Conservation (phyloP, 2,888 invertebrate genomes). For the Pandemis cinnamomeana region DNA sequence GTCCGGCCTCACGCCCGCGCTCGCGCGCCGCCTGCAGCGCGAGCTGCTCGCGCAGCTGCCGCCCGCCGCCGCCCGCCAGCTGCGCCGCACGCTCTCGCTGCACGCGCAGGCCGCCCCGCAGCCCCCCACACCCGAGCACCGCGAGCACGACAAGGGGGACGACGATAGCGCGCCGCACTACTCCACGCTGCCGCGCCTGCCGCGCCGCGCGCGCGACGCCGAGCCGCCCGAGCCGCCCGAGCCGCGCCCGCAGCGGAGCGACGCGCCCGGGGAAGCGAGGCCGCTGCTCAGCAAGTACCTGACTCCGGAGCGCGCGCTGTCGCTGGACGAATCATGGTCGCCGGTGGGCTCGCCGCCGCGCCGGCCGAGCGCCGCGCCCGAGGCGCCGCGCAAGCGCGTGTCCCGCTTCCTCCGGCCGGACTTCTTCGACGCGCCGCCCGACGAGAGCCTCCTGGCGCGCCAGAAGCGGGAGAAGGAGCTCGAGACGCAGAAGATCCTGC, state of each 20-base stretch:
- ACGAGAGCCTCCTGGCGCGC: conserved; percentile 87
- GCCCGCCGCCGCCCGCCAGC: conserved; percentile 87
- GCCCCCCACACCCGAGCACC: background rate
- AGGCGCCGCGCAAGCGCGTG: conserved; percentile 85
- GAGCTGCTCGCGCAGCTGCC: conserved; percentile 89
- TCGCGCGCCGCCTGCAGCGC: conserved; percentile 88
- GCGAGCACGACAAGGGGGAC: no score
- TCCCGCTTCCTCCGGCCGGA: conserved; percentile 91
- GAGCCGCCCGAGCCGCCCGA: conserved; percentile 42
- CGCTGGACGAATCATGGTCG: conserved; percentile 66
- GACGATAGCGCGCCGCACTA: conserved; percentile 4
- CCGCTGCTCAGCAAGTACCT: conserved; percentile 85
- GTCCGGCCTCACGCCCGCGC: conserved; percentile 88
- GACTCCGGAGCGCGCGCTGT: conserved; percentile 70
- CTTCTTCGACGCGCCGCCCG: conserved; percentile 88
- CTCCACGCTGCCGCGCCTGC: conserved; percentile 42
- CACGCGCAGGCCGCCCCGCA: conserved; percentile 57
- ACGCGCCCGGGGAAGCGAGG: conserved; percentile 70
- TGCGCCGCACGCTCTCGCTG: conserved; percentile 87
- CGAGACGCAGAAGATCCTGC: conserved; percentile 87
- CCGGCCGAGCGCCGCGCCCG: conserved; percentile 59
- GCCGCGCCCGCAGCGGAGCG: conserved; percentile 47
- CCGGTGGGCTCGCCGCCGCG: conserved; percentile 64
- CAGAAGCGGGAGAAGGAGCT: conserved; percentile 87
- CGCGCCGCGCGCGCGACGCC: conserved; percentile 49